phyloP scores from a whole-genome alignment of 2,113 vertebrate species.

The Cynoglossus semilaevis region DNA sequence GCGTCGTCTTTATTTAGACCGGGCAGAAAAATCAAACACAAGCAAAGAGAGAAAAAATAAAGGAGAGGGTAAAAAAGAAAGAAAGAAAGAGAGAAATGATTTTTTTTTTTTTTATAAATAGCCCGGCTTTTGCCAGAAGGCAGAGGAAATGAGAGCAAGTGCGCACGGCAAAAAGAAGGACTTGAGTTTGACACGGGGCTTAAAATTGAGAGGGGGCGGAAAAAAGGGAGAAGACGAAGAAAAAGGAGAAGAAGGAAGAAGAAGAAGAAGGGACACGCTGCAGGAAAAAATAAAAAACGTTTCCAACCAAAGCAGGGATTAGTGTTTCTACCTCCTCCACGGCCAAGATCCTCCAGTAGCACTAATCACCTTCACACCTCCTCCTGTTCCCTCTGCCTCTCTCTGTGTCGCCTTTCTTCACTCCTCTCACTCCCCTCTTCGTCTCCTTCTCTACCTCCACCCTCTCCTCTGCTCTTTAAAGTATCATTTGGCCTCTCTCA shows the following conservation, averaged over 20 bases:
- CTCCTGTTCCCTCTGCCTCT: constrained; percentile 24
- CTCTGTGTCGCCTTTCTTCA: constrained; percentile 32
- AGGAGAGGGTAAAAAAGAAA: constrained; percentile 36
- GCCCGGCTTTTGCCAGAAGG: constrained; percentile 80
- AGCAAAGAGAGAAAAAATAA: constrained; percentile 35
- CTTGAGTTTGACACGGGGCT: constrained; percentile 83
- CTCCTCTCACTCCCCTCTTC: constrained; percentile 49
- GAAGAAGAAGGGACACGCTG: constrained; percentile 72
- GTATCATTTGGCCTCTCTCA: constrained; percentile 66
- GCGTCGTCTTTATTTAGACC: constrained; percentile 81
- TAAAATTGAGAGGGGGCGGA: constrained; percentile 83
- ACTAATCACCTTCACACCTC: constrained; percentile 78
- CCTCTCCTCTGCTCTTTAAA: constrained; percentile 70
- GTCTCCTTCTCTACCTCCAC: constrained; percentile 8
- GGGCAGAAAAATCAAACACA: constrained; percentile 81
- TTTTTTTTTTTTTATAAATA: constrained; percentile 80
- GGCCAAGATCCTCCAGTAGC: constrained; percentile 79
- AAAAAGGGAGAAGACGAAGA: constrained; percentile 26
- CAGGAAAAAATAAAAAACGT: constrained; percentile 79
- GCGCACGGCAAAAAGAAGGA: constrained; percentile 77
- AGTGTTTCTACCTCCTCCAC: constrained; percentile 80
- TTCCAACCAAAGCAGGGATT: constrained; percentile 83
- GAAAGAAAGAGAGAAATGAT: constrained; percentile 74
- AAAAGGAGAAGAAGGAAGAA: too few relatives aligned
- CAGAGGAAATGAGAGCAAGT: constrained; percentile 82